Percentiles rank a stretch among this genome's conserved stretches.
Evolutionary conservation across 2,113 vertebrate species (phyloP).

Genomic region (Eublepharis macularius): DNA sequence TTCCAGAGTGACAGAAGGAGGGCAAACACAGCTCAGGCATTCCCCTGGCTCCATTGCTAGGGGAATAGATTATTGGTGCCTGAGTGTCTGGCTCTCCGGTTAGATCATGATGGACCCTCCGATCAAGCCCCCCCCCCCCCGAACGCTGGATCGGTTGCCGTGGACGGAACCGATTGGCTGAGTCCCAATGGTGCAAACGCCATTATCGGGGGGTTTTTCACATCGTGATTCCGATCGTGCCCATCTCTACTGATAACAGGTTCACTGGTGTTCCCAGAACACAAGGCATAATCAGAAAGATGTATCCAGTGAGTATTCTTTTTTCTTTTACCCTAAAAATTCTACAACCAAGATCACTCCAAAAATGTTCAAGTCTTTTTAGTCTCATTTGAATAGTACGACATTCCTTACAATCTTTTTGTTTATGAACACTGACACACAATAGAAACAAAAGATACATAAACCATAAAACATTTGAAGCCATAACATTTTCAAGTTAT

Average conservation of each 20-base stretch:
- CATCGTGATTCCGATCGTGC: too few relatives aligned
- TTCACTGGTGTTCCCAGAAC: neutral
- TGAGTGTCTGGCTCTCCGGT: too few relatives aligned
- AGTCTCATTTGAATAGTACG: neutral
- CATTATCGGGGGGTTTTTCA: too few relatives aligned
- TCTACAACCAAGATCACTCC: neutral
- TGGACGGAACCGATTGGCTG: too few relatives aligned
- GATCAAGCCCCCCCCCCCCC: too few relatives aligned
- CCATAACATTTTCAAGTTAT: neutral
- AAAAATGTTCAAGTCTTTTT: neutral
- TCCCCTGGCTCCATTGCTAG: too few relatives aligned
- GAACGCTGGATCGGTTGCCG: too few relatives aligned
- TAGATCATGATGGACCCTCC: too few relatives aligned
- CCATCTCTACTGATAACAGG: neutral
- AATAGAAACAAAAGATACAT: constrained; percentile 18
- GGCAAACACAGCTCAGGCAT: too few relatives aligned
- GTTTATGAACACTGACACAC: neutral
- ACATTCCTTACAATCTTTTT: neutral
- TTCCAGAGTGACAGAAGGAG: too few relatives aligned
- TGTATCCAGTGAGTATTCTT: neutral
- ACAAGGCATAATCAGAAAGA: neutral
- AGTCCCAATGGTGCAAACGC: too few relatives aligned
- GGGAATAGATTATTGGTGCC: too few relatives aligned
- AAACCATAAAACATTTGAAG: constrained; percentile 12
- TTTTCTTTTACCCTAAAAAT: neutral